Conservation (phyloP, 2,797 vertebrate genomes). For the Gymnoscopelus braueri region DNA sequence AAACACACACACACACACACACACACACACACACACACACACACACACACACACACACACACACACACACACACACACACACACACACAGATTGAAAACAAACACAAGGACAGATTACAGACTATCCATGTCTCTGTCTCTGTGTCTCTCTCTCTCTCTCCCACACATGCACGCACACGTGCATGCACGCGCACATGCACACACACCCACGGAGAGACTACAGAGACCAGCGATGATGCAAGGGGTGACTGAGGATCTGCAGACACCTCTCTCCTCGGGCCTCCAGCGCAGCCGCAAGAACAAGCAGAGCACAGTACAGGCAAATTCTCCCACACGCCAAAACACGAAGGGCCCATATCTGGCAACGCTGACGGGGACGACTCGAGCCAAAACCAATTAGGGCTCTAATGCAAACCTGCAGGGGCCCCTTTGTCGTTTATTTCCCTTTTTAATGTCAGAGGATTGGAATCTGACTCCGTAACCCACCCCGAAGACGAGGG, state of each 20-base stretch:
- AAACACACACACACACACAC: constrained; percentile 45
- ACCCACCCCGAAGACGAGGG: constrained; percentile 66
- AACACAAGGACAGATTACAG: too few relatives aligned
- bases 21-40: constrained; percentile 52
- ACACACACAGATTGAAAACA: constrained; percentile 33
- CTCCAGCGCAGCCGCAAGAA: constrained; percentile 38
- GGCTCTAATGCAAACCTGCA: constrained; percentile 83
- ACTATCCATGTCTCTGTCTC: too few relatives aligned
- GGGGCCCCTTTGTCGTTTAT: constrained; percentile 81
- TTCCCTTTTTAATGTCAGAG: constrained; percentile 83
- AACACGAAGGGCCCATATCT: constrained; percentile 72
- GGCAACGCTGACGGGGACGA: constrained; percentile 64
- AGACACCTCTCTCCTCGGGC: constrained; percentile 48
- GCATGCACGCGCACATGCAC: background rate
- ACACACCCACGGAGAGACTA: constrained; percentile 2
- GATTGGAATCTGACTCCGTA: constrained; percentile 80
- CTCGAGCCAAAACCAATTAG: constrained; percentile 85
- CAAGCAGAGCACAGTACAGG: constrained; percentile 1
- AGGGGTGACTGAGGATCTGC: constrained; percentile 53
- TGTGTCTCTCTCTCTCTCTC: too few relatives aligned
- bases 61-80: constrained; percentile 43
- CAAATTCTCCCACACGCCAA: constrained; percentile 77
- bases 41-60: constrained; percentile 51
- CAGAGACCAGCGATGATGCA: constrained; percentile 19
- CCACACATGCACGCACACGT: background rate